Base-by-base conservation (phyloP, 1,140 invertebrate species). In the Nephila pilipes region DNA sequence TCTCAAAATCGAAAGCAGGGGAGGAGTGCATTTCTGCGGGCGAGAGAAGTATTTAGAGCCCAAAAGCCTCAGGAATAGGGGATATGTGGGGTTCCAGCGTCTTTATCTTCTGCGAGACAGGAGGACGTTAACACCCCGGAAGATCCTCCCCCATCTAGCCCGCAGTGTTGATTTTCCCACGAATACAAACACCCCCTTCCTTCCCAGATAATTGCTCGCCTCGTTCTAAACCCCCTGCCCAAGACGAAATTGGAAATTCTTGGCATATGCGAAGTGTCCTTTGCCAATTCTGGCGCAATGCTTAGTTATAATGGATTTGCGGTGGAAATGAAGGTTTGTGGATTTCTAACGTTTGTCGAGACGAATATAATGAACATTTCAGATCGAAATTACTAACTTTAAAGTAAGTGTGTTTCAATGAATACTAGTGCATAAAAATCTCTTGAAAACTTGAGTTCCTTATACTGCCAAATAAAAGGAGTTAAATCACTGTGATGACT, bases 121-220 rank as follows among this genome's bases (percentile, higher is more conserved):
- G 65, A 29, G 65, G 29, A 25, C 12, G 10, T 32, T 69, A 69
- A 75, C 69, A 75, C 69, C 25, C 25, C 25, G 29, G 69, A 32
- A 75, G 18, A 18, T 3, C 12, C 25, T 3, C 29, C 69, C 69
- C 29, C 58, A 20, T 22, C 14, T 75, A 32, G 69, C 69, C 69
- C 69, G 69, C 69, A 75, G 69, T 75, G 69, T 75, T 75, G 69
- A 75, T 75, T 75, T 75, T 75, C 69, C 69, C 69, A 75, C 69
- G 69, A 75, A 36, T 32, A 75, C 69, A 75, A 75, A 75, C 29
- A 75, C 16, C 69, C 63, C 69, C 69, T 75, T 14, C 69, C 69
- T 75, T 32, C 69, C 16, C 16, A 14, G 63, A 29, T 75, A 75
- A 75, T 75, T 75, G 69, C 69, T 32, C 29, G 69, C 69, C 22